Base-by-base conservation (phyloP, 1,140 invertebrate species). In the Nebria ingens region DNA sequence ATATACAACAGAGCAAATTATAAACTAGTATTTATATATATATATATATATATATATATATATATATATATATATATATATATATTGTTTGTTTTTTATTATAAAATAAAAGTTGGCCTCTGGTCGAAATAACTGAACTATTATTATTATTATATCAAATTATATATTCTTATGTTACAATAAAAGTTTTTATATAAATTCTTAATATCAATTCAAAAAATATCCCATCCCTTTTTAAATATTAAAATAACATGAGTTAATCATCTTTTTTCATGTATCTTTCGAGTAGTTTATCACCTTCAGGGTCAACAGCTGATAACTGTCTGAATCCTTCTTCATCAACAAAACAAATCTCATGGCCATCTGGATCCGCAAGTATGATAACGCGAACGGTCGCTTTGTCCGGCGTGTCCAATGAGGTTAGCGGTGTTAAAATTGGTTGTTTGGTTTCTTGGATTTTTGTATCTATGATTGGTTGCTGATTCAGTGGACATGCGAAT, bases 341-440 rank as follows among this genome's bases (percentile, higher is more conserved):
- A 13, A 98, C 97, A 74, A 98, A 98, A 74, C 96, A 98, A 58
- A 99, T 98, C 77, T 98, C 95, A 76, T 98, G 95, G 1, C 82
- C 91, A 77, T 98, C 93, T 1, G 95, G 95, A 78, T 98, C 96
- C 21, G 89, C 89, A 4, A 98, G 73, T 65, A 99, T 98, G 19
- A 98, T 89, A 21, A 99, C 97, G 57, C 88, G 78, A 0, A 98
- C 96, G 6, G 90, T 90, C 1, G 93, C 93, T 74, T 99, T 99
- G 50, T 92, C 96, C 0, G 95, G 95, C 0, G 96, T 99, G 64
- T 95, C 91, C 51, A 99, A 72, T 55, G 84, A 88, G 22, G 96
- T 85, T 6, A 95, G 73, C 12, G 91, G 90, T 1, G 87, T 97
- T 9, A 98, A 71, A 61, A 97, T 91, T 42, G 80, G 91, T 53